Conservation (phyloP, 2,113 vertebrate species). For the Astatotilapia flaviijosephi region DNA sequence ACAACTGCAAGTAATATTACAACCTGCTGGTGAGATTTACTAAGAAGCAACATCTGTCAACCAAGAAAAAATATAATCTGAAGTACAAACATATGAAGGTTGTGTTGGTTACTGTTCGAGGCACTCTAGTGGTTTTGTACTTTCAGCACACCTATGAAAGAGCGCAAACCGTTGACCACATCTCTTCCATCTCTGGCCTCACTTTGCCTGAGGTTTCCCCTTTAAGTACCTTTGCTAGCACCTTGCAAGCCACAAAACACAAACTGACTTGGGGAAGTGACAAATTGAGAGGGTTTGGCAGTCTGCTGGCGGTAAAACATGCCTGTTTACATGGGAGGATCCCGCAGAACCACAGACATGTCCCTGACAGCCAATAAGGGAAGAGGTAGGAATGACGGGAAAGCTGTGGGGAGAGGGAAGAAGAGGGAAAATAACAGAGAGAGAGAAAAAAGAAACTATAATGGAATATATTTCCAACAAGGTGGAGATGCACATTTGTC, state of each 20-base stretch:
- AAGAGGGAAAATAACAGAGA: neutral
- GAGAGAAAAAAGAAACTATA: neutral
- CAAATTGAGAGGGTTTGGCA: constrained; percentile 71
- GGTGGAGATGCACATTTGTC: neutral
- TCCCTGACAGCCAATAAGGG: constrained; percentile 24
- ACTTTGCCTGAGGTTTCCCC: constrained; percentile 55
- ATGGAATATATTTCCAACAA: neutral
- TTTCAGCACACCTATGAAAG: constrained; percentile 53
- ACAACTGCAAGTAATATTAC: constrained; percentile 6
- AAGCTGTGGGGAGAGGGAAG: neutral
- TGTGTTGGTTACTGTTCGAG: constrained; percentile 24
- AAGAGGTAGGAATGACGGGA: neutral
- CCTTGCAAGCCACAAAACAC: constrained; percentile 66
- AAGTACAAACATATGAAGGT: constrained; percentile 33
- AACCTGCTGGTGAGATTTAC: neutral
- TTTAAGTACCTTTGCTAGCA: constrained; percentile 57
- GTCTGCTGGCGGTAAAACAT: constrained; percentile 48
- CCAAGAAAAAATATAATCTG: neutral
- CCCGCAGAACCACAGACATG: constrained; percentile 61
- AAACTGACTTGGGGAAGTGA: constrained; percentile 56
- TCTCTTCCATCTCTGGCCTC: constrained; percentile 46
- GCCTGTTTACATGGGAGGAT: constrained; percentile 67
- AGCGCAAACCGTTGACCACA: constrained; percentile 56
- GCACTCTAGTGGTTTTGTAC: constrained; percentile 28
- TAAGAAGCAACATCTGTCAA: constrained; percentile 33